phyloP scores from a whole-genome alignment of 1,140 invertebrate genomes.

The Leptopilina clavipes region DNA sequence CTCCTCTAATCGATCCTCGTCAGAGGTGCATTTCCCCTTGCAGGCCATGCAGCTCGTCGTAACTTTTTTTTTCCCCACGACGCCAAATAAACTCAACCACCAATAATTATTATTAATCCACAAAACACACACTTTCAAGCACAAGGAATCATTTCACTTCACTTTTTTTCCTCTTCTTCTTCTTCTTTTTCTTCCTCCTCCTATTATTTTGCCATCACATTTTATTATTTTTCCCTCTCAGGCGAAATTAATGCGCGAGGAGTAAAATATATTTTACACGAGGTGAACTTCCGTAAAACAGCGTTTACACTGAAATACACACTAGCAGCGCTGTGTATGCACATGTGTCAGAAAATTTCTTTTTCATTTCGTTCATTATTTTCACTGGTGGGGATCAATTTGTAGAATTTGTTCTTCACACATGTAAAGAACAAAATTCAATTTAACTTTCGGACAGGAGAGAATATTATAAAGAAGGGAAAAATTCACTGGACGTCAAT shows the following conservation, averaged over 20 bases:
- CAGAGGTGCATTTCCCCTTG: background rate
- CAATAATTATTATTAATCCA: conserved; percentile 17
- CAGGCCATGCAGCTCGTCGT: conserved; percentile 5
- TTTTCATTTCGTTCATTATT: background rate
- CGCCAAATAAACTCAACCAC: conserved; percentile 13
- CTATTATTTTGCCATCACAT: background rate
- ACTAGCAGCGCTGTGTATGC: conserved; percentile 7
- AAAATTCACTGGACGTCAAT: conserved; percentile 24
- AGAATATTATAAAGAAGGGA: background rate
- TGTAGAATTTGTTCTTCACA: background rate
- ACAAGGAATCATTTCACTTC: conserved; percentile 7
- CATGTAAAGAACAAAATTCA: background rate
- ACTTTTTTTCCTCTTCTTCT: no score
- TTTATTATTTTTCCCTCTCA: background rate
- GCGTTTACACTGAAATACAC: background rate
- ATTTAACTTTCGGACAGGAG: background rate
- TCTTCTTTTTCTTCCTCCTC: no score
- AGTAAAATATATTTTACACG: conserved; percentile 14
- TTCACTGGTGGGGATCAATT: background rate
- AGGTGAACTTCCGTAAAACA: conserved; percentile 15
- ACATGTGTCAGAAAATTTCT: conserved; percentile 12
- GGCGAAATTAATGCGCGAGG: background rate
- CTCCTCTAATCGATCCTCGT: background rate
- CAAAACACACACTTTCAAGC: background rate
- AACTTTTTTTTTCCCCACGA: background rate